A percentile compares a stretch with the other conserved stretches of the same genome.
phyloP scores from a whole-genome alignment of 2,113 vertebrate genomes.

The Atlantisia rogersi region DNA sequence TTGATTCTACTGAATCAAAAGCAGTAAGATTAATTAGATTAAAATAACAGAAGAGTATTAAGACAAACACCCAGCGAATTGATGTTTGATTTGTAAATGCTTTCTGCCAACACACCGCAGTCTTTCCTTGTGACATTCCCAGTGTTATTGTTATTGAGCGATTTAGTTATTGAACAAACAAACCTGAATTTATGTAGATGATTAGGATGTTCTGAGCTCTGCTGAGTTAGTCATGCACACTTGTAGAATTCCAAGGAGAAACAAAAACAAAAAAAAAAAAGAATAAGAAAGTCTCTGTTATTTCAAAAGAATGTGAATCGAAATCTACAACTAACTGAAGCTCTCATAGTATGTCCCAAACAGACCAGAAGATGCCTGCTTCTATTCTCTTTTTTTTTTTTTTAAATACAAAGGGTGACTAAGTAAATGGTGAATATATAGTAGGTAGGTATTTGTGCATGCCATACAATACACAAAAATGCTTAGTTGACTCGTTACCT shows the following conservation, averaged over 20 bases:
- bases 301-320: background rate
- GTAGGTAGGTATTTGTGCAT: background rate
- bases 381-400: background rate
- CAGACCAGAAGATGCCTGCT: background rate
- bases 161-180: conserved; percentile 55
- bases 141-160: conserved; percentile 15
- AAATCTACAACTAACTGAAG: background rate
- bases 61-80: conserved; percentile 24
- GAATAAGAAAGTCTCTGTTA: background rate
- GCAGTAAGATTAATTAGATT: conserved; percentile 49
- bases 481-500: background rate
- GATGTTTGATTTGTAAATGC: conserved; percentile 33
- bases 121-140: conserved; percentile 39
- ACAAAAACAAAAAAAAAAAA: background rate
- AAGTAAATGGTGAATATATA: background rate
- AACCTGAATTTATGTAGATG: conserved; percentile 31
- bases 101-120: conserved; percentile 1
- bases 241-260: background rate
- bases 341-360: background rate
- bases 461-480: background rate
- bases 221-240: background rate
- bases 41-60: conserved; percentile 44
- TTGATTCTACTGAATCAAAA: conserved; percentile 27
- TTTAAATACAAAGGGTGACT: background rate
- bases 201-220: conserved; percentile 41